Base-by-base conservation (phyloP, 2,888 invertebrate genomes). In the Drosophila mimica region DNA sequence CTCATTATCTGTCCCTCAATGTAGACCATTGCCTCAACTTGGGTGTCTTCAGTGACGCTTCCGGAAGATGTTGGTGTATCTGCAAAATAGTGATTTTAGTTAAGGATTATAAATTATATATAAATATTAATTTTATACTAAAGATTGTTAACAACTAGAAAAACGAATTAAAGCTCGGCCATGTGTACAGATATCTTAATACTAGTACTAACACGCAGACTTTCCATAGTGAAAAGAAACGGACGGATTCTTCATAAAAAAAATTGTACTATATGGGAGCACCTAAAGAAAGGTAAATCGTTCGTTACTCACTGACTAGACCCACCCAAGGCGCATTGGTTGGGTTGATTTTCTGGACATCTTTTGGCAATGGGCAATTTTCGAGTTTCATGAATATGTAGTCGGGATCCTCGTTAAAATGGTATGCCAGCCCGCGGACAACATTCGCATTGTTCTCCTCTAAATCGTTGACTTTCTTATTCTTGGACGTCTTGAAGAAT, bases 281-380 rank as follows among this genome's bases (percentile, higher is more conserved):
- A 25, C 25, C 25, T 25, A 25, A 43, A 43, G 17, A 20, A 20
- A 11, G 11, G 11, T 54, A 5, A 54, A 40, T 17, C 6, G 5
- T 31, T 15, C 17, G 30, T 11, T 56, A 85, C 86, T 90, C 59
- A 87, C 87, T 87, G 90, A 87, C 86, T 91, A 87, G 81, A 63
- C 91, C 87, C 74, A 90, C 79, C 87, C 87, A 87, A 54, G 87
- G 87, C 51, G 87, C 87, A 67, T 87, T 87, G 38, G 87, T 87
- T 75, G 87, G 91, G 59, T 90, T 85, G 17, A 74, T 73, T 62
- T 79, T 70, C 61, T 87, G 89, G 6, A 59, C 70, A 51, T 87
- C 91, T 33, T 80, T 86, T 25, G 72, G 48, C 43, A 83, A 49
- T 20, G 81, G 70, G 9, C 86, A 83, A 17, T 78, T 85, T 8